A percentile compares a stretch with the other conserved stretches of the same genome.
Evolutionary conservation across 2,797 vertebrate genomes (phyloP).

Genomic region (Ambastaia sidthimunki): DNA sequence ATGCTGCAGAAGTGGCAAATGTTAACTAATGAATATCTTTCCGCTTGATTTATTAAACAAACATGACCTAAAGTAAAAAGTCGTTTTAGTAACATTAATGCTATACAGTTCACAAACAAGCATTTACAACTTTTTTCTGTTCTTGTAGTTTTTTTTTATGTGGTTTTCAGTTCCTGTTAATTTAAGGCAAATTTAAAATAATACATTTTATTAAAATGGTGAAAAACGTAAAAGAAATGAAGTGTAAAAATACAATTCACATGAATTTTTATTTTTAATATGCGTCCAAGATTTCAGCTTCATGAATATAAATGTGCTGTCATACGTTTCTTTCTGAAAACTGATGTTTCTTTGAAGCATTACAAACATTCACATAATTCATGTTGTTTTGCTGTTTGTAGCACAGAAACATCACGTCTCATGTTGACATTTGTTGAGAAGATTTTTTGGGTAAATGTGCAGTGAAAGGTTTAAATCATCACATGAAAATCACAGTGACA

Average conservation of each 20-base stretch:
- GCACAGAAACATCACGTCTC: not conserved
- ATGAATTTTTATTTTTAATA: no score
- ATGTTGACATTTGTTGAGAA: not conserved
- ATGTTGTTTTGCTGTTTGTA: conserved; percentile 23
- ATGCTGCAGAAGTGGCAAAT: not conserved
- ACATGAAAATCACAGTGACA: not conserved
- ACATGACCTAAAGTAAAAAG: not conserved
- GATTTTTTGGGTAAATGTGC: conserved; percentile 2
- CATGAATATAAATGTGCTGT: no score
- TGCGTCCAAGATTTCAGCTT: no score
- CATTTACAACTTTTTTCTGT: not conserved
- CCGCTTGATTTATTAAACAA: no score
- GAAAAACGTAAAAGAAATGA: no score
- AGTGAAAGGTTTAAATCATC: conserved; percentile 6
- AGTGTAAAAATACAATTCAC: no score
- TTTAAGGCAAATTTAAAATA: no score
- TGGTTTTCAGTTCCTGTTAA: not conserved
- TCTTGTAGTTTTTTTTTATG: not conserved
- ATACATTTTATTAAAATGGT: no score
- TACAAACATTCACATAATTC: conserved; percentile 31
- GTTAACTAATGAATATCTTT: not conserved
- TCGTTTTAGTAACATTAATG: no score
- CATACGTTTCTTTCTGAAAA: no score
- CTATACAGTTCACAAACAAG: no score
- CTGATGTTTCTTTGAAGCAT: not conserved